A percentile compares a stretch with the other conserved stretches of the same genome.
Evolutionary conservation across 30 jellyfish, hydroid and myxozoan genomes (phyloP).

Genomic region (Clytia hemisphaerica): DNA sequence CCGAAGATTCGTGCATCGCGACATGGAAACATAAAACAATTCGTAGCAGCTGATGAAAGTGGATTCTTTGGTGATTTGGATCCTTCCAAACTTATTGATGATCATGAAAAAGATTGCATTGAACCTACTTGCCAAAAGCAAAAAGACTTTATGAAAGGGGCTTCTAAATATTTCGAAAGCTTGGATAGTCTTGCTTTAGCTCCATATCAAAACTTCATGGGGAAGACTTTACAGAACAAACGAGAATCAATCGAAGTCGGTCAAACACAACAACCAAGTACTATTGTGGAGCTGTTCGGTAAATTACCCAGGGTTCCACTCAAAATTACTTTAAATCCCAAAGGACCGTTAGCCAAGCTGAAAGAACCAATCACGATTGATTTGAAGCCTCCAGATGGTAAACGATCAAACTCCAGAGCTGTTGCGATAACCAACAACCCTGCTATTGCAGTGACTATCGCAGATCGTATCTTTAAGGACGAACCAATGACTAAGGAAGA

Average conservation of each 20-base stretch:
- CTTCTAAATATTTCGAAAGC: constrained; percentile 78
- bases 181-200: constrained; percentile 86
- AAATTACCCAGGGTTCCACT: constrained; percentile 96
- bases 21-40: too few species aligned
- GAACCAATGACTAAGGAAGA: constrained; percentile 21
- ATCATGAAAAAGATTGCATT: constrained; percentile 30
- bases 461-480: constrained; percentile 49
- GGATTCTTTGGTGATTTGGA: constrained; percentile 40
- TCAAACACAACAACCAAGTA: constrained; percentile 48
- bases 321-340: constrained; percentile 88
- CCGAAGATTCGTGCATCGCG: too few species aligned
- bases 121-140: constrained; percentile 73
- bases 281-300: constrained; percentile 86
- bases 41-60: neutral
- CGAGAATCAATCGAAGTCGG: constrained; percentile 6
- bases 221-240: too few species aligned
- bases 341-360: constrained; percentile 91
- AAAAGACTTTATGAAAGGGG: constrained; percentile 66
- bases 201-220: constrained; percentile 79
- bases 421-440: constrained; percentile 85
- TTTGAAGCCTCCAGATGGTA: constrained; percentile 73
- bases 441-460: constrained; percentile 71
- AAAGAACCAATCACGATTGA: constrained; percentile 89
- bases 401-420: constrained; percentile 47
- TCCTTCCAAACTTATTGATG: constrained; percentile 36